Percentiles rank a stretch among this genome's conserved stretches.
Conservation (phyloP, 2,888 invertebrate species). For the Harpagoxenus sublaevis region DNA sequence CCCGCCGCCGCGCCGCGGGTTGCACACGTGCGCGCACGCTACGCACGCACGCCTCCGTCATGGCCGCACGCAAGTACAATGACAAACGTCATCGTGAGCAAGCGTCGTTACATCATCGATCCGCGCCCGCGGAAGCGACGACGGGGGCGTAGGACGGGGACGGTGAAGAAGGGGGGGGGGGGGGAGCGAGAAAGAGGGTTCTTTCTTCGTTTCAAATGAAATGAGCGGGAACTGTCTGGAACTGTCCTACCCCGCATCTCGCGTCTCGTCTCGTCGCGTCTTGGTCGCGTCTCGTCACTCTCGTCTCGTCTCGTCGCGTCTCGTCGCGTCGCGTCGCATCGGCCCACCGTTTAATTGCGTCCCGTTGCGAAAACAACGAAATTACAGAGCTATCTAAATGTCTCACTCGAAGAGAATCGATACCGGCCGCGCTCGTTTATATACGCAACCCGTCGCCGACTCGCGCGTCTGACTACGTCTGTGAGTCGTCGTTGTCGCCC, state of each 20-base stretch:
- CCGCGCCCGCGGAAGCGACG: slow-evolving; percentile 51
- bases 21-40: slow-evolving; percentile 53
- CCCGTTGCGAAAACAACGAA: slow-evolving; percentile 30
- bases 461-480: neutral
- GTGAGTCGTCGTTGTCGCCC: slow-evolving; percentile 39
- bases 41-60: slow-evolving; percentile 53
- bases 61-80: slow-evolving; percentile 72
- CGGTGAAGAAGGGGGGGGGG: neutral
- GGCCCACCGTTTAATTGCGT: slow-evolving; percentile 56
- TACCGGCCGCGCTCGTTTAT: neutral
- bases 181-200: neutral
- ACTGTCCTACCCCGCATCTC: neutral
- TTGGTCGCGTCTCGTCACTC: neutral
- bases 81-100: slow-evolving; percentile 74
- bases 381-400: slow-evolving; percentile 25
- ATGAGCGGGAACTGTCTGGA: slow-evolving; percentile 15
- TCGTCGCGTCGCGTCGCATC: neutral
- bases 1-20: neutral
- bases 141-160: neutral
- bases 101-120: slow-evolving; percentile 72
- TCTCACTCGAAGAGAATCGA: slow-evolving; percentile 15
- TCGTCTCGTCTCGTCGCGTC: neutral
- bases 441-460: slow-evolving; percentile 4
- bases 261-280: neutral
- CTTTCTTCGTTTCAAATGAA: slow-evolving; percentile 51